Percentiles rank a stretch among this genome's conserved stretches.
Conservation (phyloP, 2,797 vertebrate species). For the Thripadectes ignobilis region DNA sequence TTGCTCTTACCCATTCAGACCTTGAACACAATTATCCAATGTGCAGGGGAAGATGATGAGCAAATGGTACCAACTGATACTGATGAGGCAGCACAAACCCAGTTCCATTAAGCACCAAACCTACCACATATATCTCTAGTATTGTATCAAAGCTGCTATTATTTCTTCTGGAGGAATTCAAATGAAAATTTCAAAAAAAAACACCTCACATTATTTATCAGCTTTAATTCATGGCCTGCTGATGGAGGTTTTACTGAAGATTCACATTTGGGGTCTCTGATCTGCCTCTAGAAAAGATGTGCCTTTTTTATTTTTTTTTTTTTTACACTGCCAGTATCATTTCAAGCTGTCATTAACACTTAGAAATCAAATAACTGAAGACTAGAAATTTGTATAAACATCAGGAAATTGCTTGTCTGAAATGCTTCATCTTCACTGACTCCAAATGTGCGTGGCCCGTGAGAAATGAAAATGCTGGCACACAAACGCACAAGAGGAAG, state of each 20-base stretch:
- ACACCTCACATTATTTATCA: not conserved
- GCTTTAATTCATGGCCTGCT: not conserved
- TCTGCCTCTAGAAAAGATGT: not conserved
- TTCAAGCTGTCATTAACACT: not conserved
- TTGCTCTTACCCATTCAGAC: not conserved
- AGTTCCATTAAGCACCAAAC: not conserved
- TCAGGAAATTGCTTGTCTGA: not conserved
- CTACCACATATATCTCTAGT: not conserved
- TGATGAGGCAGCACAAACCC: not conserved
- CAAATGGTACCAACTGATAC: not conserved
- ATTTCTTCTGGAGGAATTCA: not conserved
- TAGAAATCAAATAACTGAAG: not conserved
- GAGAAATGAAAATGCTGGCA: not conserved
- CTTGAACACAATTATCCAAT: not conserved
- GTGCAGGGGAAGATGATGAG: not conserved
- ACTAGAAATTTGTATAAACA: not conserved
- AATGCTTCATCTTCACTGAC: not conserved
- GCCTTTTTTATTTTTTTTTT: not conserved
- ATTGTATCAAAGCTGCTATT: not conserved
- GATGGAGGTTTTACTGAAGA: not conserved
- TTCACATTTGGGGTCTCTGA: not conserved
- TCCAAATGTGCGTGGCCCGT: not conserved
- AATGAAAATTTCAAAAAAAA: not conserved
- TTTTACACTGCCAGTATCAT: not conserved
- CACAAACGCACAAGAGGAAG: not conserved